A percentile compares a stretch with the other conserved stretches of the same genome.
phyloP scores from a whole-genome alignment of 2,113 vertebrate species.

The Eulemur rufifrons region DNA sequence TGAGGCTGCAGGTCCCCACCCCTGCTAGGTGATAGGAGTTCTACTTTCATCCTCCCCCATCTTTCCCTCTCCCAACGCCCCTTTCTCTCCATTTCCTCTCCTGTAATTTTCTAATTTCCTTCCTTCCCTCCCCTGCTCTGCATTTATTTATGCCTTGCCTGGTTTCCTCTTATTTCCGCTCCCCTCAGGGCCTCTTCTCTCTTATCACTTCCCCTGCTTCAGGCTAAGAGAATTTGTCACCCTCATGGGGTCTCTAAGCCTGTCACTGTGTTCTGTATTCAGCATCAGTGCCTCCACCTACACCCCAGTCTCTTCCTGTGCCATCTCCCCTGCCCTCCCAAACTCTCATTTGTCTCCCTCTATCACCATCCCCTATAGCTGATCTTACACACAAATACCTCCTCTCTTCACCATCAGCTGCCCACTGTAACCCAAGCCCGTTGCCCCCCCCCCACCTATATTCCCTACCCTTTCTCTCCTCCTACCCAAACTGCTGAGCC shows the following conservation, averaged over 20 bases:
- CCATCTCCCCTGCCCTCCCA: neutral
- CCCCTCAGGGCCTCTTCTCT: neutral
- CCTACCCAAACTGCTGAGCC: neutral
- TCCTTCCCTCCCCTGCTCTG: neutral
- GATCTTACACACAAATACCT: neutral
- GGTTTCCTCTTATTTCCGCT: neutral
- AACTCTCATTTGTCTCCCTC: neutral
- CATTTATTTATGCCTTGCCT: neutral
- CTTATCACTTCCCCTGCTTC: neutral
- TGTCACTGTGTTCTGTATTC: neutral
- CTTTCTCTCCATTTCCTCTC: neutral
- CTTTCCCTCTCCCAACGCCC: neutral
- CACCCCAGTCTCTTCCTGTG: neutral
- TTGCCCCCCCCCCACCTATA: too few species aligned
- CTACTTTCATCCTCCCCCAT: neutral
- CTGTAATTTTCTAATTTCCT: neutral
- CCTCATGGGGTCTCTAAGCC: neutral
- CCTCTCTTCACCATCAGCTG: neutral
- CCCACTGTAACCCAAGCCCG: neutral
- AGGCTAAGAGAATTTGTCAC: neutral
- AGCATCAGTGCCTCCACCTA: neutral
- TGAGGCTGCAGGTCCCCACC: too few species aligned
- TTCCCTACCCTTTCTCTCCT: neutral
- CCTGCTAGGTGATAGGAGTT: neutral
- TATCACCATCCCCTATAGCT: neutral